These are phyloP conservation scores for Catamblyrhynchus diadema DNA, from an alignment of 2,797 vertebrate genomes.

Conservation along the genomic window DNA sequence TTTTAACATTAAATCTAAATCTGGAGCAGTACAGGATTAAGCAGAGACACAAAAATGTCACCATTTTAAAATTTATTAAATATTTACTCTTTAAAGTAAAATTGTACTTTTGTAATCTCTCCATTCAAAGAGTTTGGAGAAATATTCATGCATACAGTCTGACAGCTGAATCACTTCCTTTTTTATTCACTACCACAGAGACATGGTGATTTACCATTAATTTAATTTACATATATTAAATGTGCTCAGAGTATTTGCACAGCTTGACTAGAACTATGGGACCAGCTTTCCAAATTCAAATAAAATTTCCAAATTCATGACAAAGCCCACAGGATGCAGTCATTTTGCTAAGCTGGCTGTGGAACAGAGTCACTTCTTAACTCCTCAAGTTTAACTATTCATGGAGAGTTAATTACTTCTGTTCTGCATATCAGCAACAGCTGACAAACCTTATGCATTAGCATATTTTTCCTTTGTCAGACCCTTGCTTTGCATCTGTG, in stretches of 20 bases:
- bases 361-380: not conserved
- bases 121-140: not conserved
- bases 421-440: not conserved
- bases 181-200: slow-evolving; percentile 24
- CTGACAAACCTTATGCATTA: not conserved
- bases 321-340: not conserved
- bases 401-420: slow-evolving; percentile 12
- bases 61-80: not conserved
- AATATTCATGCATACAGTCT: not conserved
- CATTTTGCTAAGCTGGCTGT: not conserved
- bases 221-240: slow-evolving; percentile 58
- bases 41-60: not conserved
- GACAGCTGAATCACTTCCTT: slow-evolving; percentile 1
- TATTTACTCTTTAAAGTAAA: not conserved
- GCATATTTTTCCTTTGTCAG: not conserved
- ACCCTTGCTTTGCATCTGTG: not conserved
- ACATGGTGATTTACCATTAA: slow-evolving; percentile 37
- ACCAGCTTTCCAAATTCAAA: slow-evolving; percentile 5
- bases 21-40: not conserved
- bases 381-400: not conserved
- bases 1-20: not conserved
- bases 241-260: not conserved
- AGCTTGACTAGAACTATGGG: slow-evolving; percentile 21
- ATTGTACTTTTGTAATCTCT: not conserved
- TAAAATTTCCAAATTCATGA: not conserved